Evolutionary conservation across 2,797 vertebrate genomes (phyloP), one percentile per base, ranked within the genome.

Genomic region (Rallus crepitans): DNA sequence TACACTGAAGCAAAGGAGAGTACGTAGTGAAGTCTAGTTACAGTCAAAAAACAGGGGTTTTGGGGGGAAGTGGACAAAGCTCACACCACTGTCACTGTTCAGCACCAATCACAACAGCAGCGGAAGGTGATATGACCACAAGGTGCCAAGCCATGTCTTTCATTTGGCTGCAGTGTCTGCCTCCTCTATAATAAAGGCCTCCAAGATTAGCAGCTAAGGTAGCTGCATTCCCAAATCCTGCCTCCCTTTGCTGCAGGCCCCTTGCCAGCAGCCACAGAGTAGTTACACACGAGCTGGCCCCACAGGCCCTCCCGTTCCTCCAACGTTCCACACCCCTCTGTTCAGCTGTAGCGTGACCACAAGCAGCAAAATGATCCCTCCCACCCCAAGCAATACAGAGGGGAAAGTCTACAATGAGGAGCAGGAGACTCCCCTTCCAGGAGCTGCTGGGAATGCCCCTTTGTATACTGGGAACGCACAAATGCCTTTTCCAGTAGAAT

Each of bases 51-150:
- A 0, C 12, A 42, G 6, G 14, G 23, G 56, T 20, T 31, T 2
- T 33, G 16, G 28, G 59, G 53, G 53, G 66, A 27, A 2, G 47
- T 23, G 3, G 45, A 21, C 83, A 21, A 25, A 61, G 25, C 33
- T 60, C 2, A 0, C 31, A 42, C 25, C 56, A 15, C 3, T 8
- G 25, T n/a, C 13, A 3, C 33, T 12, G 30, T 33, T 31, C 20
- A 12, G 8, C 53, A 59, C 65, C 35, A 60, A 70, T 7, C 65
- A 27, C 71, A 53, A 10, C 48, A 28, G 70, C 1, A 0, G 27
- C 11, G 0, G 3, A 20, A 7, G 42, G 9, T 1, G 45, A 16
- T 5, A n/a, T n/a, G 7, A n/a, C n/a, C 35, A 48, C 39, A 31
- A 79, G n/a, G 30, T 2, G 1, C 31, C 63, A 39, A 60, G 55